Percentiles rank a stretch among this genome's conserved stretches.
Conservation (phyloP, 2,797 vertebrate genomes). For the Dendrocincla tyrannina region DNA sequence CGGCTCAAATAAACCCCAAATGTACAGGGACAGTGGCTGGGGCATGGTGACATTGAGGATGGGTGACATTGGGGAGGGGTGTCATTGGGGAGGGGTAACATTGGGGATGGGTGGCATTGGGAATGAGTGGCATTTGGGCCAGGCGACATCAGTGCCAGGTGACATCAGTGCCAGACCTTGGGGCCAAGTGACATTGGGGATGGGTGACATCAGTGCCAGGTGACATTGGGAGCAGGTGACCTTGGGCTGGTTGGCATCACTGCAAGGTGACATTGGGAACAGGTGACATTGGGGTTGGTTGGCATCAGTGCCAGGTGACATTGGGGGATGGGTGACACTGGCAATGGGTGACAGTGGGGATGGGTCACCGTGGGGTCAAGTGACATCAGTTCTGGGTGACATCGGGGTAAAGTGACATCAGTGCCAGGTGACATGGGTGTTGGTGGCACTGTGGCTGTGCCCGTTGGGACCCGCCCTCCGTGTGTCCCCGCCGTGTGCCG, state of each 20-base stretch:
- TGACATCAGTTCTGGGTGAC: neutral
- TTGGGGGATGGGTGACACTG: neutral
- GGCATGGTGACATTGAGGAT: neutral
- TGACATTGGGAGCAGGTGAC: neutral
- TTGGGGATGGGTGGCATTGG: too few species aligned
- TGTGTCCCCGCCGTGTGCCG: neutral
- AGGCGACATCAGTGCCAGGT: too few species aligned
- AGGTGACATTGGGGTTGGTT: neutral
- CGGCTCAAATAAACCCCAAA: neutral
- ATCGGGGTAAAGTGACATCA: neutral
- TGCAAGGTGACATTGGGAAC: too few species aligned
- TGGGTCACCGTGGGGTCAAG: neutral
- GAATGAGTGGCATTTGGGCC: too few species aligned
- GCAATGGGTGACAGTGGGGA: neutral
- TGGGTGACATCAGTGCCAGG: accelerated
- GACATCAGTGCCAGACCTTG: too few species aligned
- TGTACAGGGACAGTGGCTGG: neutral
- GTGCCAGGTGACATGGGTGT: neutral
- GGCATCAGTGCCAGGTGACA: neutral
- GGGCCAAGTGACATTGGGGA: neutral
- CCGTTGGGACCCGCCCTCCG: neutral
- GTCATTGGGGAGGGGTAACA: too few species aligned
- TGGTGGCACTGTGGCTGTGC: neutral
- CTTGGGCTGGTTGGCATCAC: neutral
- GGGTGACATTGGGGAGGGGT: neutral